phyloP scores from a whole-genome alignment of 2,113 vertebrate species.

The Scortum barcoo region DNA sequence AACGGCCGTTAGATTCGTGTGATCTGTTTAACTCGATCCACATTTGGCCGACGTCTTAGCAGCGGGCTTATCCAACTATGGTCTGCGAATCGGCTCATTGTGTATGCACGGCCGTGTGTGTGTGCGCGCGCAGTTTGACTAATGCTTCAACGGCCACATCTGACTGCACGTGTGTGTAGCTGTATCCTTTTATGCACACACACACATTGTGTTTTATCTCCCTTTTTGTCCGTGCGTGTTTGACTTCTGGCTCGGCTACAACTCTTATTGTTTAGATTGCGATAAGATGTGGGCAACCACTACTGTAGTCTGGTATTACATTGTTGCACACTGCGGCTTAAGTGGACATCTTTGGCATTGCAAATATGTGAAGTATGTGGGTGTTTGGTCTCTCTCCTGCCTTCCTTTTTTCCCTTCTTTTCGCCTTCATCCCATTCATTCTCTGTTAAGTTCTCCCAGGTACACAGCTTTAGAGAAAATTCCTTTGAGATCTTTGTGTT shows the following conservation, averaged over 20 bases:
- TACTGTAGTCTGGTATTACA: conserved; percentile 59
- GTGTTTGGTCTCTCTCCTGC: conserved; percentile 63
- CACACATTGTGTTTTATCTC: conserved; percentile 22
- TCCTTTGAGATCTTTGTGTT: conserved; percentile 21
- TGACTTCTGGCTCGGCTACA: conserved; percentile 44
- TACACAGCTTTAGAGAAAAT: conserved; percentile 36
- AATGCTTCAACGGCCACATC: conserved; percentile 42
- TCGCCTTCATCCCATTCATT: conserved; percentile 53
- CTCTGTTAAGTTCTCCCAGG: conserved; percentile 59
- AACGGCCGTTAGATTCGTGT: conserved; percentile 13
- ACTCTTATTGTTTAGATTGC: conserved; percentile 65
- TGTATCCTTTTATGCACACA: neutral
- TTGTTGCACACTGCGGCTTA: conserved; percentile 51
- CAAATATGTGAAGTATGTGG: conserved; percentile 76
- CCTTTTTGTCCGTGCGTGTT: conserved; percentile 43
- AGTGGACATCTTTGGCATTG: conserved; percentile 69
- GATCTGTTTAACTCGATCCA: conserved; percentile 54
- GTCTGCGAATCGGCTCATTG: conserved; percentile 30
- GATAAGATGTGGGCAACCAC: conserved; percentile 62
- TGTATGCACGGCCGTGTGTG: conserved; percentile 11
- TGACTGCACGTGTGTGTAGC: conserved; percentile 1
- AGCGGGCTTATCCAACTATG: conserved; percentile 43
- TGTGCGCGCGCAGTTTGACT: conserved; percentile 41
- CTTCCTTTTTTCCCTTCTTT: conserved; percentile 10
- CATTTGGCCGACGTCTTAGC: conserved; percentile 41